phyloP scores from a whole-genome alignment of 92 coral and sea anemone species.

The Epizoanthus fatuus region DNA sequence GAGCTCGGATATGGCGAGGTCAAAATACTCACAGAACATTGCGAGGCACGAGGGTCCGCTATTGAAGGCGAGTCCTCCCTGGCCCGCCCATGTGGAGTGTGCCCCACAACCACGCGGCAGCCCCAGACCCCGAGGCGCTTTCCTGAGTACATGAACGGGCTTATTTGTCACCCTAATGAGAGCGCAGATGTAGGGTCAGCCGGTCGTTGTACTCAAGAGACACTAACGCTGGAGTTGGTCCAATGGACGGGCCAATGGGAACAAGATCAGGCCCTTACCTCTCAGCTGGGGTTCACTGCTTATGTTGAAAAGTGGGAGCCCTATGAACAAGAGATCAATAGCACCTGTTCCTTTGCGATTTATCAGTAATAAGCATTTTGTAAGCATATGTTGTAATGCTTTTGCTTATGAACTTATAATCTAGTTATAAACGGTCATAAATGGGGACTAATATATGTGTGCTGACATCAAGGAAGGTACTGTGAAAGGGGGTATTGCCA shows the following conservation, averaged over 20 bases:
- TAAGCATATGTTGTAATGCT: no score
- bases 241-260: constrained; percentile 31
- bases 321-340: constrained; percentile 25
- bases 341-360: constrained; percentile 22
- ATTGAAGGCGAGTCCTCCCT: not conserved
- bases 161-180: constrained; percentile 24
- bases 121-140: constrained; percentile 29
- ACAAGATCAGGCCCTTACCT: not conserved
- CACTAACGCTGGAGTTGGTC: constrained; percentile 11
- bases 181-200: not conserved
- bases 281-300: not conserved
- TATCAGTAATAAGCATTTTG: not conserved
- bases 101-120: constrained; percentile 25
- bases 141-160: constrained; percentile 32
- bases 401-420: no score
- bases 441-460: no score
- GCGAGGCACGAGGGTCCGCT: constrained; percentile 12
- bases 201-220: constrained; percentile 27
- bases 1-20: constrained; percentile 13
- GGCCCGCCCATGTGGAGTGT: constrained; percentile 28
- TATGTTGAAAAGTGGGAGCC: constrained; percentile 44
- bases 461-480: no score
- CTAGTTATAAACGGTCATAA: no score
- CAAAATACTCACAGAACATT: not conserved
- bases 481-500: no score